A percentile compares a stretch with the other conserved stretches of the same genome.
phyloP scores from a whole-genome alignment of 2,888 invertebrate species.

The Perizoma flavofasciatum region DNA sequence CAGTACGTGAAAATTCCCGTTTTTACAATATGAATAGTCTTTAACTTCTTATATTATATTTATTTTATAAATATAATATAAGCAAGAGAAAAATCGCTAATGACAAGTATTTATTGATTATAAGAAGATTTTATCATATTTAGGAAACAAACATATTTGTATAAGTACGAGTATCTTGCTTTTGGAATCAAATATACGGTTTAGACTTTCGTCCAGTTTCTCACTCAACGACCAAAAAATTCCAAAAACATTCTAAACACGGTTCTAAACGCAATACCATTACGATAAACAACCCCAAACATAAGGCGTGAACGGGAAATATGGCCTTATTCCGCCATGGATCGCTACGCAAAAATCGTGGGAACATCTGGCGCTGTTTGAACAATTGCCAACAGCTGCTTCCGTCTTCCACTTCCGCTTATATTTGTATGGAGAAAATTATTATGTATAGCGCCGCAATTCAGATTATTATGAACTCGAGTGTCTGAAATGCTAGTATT shows the following conservation, averaged over 20 bases:
- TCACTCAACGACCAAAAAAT: too few species aligned
- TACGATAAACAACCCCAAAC: conserved; percentile 28
- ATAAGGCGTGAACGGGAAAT: conserved; percentile 27
- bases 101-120: too few species aligned
- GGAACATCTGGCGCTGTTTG: conserved; percentile 55
- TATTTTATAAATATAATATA: too few species aligned
- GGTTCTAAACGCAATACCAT: conserved; percentile 10
- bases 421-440: conserved; percentile 21
- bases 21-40: too few species aligned
- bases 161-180: too few species aligned
- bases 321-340: conserved; percentile 28
- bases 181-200: too few species aligned
- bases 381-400: conserved; percentile 64
- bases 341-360: conserved; percentile 36
- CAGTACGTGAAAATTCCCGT: too few species aligned
- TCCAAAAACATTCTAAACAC: background rate
- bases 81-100: too few species aligned
- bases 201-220: too few species aligned
- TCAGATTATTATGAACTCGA: background rate
- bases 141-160: too few species aligned
- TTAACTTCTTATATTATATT: too few species aligned
- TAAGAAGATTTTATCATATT: too few species aligned
- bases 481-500: background rate
- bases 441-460: conserved; percentile 3
- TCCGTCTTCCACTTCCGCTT: conserved; percentile 38